Evolutionary conservation across 2,797 vertebrate species (phyloP), one percentile per base, ranked within the genome.

Genomic region (Limnodromus scolopaceus): DNA sequence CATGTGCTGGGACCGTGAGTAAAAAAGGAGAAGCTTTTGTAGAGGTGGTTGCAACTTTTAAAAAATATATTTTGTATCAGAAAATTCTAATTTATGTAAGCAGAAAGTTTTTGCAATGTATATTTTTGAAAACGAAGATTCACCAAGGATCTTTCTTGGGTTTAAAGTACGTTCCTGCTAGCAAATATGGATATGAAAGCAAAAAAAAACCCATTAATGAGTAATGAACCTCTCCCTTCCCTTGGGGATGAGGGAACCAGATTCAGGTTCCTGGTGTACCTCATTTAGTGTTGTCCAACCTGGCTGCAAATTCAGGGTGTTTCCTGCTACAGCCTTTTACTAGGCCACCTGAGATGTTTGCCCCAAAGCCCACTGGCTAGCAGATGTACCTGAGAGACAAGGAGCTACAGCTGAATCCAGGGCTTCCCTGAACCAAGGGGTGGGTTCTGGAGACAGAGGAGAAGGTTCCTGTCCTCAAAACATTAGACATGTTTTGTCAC

Each of bases 321-420:
- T 68, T 64, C n/a, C 20, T 13, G 6, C 32, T 53, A 43, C 25
- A 77, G 34, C 25, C 28, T 78, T 87, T 81, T 64, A 64, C 20
- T 70, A 57, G 58, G 25, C 28, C 28, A 68, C 22, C 34, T 86
- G 45, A 71, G 34, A 15, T 39, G 17, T 51, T 46, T 72, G 23
- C 13, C 11, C 13, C 3, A 1, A 25, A 80, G 36, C 22, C 61
- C 0, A 0, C 25, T 63, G 55, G n/a, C 16, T 36, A 45, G 22
- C 45, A 13, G 2, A 1, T 80, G 6, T 70, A 7, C 61, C 18
- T 78, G 57, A 53, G 32, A 65, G 45, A 71, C 17, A n/a, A 36
- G 61, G 48, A 87, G 16, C 36, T 57, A 51, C 32, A 79, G 25
- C 38, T 68, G 43, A 58, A 41, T 38, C 13, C 38, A 51, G 45